These are phyloP conservation scores for Aldrovandia affinis DNA, from an alignment of 2,797 vertebrate species.

Conservation along the genomic window DNA sequence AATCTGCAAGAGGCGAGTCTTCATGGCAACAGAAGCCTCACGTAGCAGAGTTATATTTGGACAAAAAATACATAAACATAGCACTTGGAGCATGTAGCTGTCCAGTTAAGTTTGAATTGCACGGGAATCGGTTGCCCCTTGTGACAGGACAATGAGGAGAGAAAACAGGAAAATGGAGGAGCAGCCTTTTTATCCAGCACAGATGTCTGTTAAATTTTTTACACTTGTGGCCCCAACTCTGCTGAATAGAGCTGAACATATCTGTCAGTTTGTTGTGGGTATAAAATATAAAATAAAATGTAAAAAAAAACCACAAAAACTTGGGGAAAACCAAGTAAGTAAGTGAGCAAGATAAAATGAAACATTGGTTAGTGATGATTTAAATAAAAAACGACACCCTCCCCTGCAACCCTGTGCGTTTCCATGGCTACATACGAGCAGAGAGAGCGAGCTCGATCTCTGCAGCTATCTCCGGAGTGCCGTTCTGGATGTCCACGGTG, in stretches of 20 bases:
- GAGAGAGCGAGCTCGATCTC: slow-evolving; percentile 59
- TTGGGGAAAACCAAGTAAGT: background rate
- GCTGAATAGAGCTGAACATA: too few species aligned
- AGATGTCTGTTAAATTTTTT: too few species aligned
- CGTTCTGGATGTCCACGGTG: slow-evolving; percentile 72
- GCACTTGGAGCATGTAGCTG: background rate
- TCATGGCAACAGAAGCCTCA: too few species aligned
- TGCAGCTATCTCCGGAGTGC: slow-evolving; percentile 67
- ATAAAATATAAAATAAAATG: too few species aligned
- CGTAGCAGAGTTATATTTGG: too few species aligned
- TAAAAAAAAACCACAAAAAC: too few species aligned
- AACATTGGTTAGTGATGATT: background rate
- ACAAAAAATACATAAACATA: background rate
- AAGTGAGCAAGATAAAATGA: background rate
- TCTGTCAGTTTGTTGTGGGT: too few species aligned
- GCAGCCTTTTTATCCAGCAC: too few species aligned
- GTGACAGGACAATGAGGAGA: background rate
- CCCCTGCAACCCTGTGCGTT: background rate
- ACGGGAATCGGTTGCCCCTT: background rate
- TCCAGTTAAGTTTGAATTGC: background rate
- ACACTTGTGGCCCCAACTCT: too few species aligned
- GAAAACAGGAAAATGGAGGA: too few species aligned
- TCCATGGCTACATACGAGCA: slow-evolving; percentile 28
- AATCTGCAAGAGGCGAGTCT: too few species aligned
- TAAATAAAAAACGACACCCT: too few species aligned